A percentile compares a stretch with the other conserved stretches of the same genome.
phyloP scores from a whole-genome alignment of 1,140 invertebrate genomes.

The Tetramorium alpestre region DNA sequence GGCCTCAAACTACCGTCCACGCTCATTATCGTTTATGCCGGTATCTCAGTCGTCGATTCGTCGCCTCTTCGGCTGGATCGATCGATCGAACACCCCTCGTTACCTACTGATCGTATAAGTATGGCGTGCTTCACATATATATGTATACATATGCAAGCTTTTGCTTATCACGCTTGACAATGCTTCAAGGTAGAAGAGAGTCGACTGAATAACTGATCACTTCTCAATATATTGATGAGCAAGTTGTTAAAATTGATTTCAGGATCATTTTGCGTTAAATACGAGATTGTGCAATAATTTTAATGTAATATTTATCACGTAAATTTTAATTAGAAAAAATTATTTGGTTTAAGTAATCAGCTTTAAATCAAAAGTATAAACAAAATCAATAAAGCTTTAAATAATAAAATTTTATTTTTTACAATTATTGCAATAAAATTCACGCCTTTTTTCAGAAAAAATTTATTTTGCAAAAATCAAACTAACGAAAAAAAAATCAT shows the following conservation, averaged over 20 bases:
- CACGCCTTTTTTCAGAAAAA: neutral
- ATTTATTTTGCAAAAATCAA: neutral
- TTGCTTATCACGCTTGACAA: conserved; percentile 3
- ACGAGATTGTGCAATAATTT: neutral
- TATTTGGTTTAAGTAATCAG: neutral
- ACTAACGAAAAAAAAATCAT: neutral
- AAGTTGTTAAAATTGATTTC: neutral
- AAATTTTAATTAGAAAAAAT: neutral
- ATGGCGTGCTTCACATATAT: conserved; percentile 10
- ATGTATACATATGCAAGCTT: neutral
- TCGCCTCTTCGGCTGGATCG: conserved; percentile 56
- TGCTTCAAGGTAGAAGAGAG: neutral
- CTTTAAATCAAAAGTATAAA: neutral
- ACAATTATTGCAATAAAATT: neutral
- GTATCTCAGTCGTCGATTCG: conserved; percentile 73
- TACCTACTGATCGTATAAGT: conserved; percentile 46
- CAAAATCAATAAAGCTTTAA: neutral
- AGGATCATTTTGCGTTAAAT: neutral
- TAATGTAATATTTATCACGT: neutral
- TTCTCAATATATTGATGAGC: neutral
- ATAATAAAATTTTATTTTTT: neutral
- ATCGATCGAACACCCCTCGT: conserved; percentile 67
- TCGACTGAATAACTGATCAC: neutral
- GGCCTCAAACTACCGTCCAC: conserved; percentile 78
- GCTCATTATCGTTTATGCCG: conserved; percentile 78